These are phyloP conservation scores for Tenthredo distinguenda DNA, from an alignment of 2,888 invertebrate species.

Conservation along the genomic window DNA sequence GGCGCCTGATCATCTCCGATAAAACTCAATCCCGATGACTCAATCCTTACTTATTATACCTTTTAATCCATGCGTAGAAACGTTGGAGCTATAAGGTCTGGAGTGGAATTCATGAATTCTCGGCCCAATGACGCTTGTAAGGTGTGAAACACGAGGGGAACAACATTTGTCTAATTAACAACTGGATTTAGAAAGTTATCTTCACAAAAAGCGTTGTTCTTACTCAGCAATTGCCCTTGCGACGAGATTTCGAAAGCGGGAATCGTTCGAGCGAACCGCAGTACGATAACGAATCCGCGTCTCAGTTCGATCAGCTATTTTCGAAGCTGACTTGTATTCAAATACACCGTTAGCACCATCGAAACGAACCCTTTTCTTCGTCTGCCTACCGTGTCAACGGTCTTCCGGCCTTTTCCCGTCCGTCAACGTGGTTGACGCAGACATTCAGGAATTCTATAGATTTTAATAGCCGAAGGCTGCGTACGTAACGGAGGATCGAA, in stretches of 20 bases:
- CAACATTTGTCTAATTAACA: slow-evolving; percentile 16
- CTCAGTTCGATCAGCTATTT: no score
- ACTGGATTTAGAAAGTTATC: slow-evolving; percentile 20
- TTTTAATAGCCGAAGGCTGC: slow-evolving; percentile 1
- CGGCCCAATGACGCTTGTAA: background rate
- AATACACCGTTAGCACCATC: background rate
- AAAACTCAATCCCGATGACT: slow-evolving; percentile 34
- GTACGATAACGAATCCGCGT: background rate
- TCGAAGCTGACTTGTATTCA: background rate
- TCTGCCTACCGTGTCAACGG: background rate
- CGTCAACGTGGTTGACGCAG: background rate
- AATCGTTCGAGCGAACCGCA: background rate
- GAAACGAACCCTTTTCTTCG: background rate
- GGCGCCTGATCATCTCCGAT: slow-evolving; percentile 21
- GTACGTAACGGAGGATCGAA: slow-evolving; percentile 8
- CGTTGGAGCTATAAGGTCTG: background rate
- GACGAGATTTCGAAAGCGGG: background rate
- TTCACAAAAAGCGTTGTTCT: background rate
- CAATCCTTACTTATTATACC: slow-evolving; percentile 46
- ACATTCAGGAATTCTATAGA: background rate
- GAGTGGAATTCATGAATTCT: slow-evolving; percentile 34
- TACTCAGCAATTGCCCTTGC: background rate
- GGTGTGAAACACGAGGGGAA: slow-evolving; percentile 27
- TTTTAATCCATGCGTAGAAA: background rate
- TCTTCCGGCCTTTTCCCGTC: background rate